Base-by-base conservation (phyloP, 2,797 vertebrate genomes). In the Lepilemur ruficaudatus region DNA sequence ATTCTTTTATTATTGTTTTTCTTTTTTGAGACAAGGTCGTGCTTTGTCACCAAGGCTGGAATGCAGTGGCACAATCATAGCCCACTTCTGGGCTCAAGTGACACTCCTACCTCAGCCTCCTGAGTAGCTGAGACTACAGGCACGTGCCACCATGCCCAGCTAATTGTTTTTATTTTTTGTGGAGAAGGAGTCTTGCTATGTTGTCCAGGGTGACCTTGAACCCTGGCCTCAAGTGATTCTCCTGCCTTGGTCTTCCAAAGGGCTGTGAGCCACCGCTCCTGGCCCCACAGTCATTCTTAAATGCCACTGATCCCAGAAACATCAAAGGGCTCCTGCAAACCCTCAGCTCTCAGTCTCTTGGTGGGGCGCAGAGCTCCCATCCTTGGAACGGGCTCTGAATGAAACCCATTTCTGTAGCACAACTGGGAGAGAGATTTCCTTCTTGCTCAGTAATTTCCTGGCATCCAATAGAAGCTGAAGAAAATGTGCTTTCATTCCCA, bases 301-400 rank as follows among this genome's bases (percentile, higher is more conserved):
- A 55, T 69, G 22, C 25, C 30, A 30, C 50, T 2, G 8, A 13
- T 32, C 87, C 35, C 48, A 3, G 5, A 30, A 67, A 22, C 1
- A 0, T 28, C 48, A n/a, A 83, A 63, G n/a, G 20, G 0, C n/a
- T 55, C 41, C 52, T 9, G 41, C 11, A 9, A 32, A 69, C 2
- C 11, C 55, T 55, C 46, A 3, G 30, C 20, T 20, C 14, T 14
- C 6, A 11, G 84, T 17, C 52, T 75, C 10, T 32, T 7, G 23
- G 63, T 2, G 30, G 75, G 38, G 3, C 10, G 20, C 17, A 55
- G 52, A 61, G 17, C n/a, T 5, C 65, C 32, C 3, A 0, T 17
- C 30, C 48, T 75, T 0, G n/a, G 38, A 48, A 23, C 4, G 8
- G n/a, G 35, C 6, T 0, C 28, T 1, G 20, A 38, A 22, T 0